A percentile compares a stretch with the other conserved stretches of the same genome.
Evolutionary conservation across 37 sponge, comb jelly and placozoan genomes (phyloP).

Genomic region (Spongilla lacustris): DNA sequence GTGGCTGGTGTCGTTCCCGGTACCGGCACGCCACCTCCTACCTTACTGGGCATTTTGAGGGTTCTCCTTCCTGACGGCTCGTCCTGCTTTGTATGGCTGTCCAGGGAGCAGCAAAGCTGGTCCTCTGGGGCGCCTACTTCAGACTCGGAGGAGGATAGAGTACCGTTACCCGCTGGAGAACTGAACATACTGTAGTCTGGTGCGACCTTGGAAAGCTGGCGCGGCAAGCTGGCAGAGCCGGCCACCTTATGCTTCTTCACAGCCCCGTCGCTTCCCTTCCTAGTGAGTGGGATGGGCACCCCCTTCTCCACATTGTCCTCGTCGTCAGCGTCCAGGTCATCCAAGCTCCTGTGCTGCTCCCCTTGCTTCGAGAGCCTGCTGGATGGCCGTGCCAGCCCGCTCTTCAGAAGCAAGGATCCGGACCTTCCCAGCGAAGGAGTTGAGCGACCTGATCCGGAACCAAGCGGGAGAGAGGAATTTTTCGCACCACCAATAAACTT

Average conservation of each 20-base stretch:
- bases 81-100: not conserved
- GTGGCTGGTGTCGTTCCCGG: not conserved
- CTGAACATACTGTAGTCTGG: not conserved
- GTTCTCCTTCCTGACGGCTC: not conserved
- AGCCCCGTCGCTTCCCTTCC: slow-evolving; percentile 43
- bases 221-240: slow-evolving; percentile 11
- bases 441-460: not conserved
- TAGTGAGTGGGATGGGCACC: not conserved
- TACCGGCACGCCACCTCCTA: not conserved
- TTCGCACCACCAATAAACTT: slow-evolving; percentile 4
- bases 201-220: slow-evolving; percentile 24
- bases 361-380: not conserved
- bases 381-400: slow-evolving; percentile 11
- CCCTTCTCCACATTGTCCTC: not conserved
- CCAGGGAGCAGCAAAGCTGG: not conserved
- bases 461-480: slow-evolving; percentile 1
- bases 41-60: not conserved
- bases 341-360: not conserved
- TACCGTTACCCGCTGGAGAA: not conserved
- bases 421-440: slow-evolving; percentile 1
- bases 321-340: not conserved
- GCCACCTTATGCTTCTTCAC: slow-evolving; percentile 20
- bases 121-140: not conserved
- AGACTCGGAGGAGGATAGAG: not conserved
- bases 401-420: not conserved